Evolutionary conservation across 1,140 invertebrate genomes (phyloP).

Genomic region (Apis laboriosa): DNA sequence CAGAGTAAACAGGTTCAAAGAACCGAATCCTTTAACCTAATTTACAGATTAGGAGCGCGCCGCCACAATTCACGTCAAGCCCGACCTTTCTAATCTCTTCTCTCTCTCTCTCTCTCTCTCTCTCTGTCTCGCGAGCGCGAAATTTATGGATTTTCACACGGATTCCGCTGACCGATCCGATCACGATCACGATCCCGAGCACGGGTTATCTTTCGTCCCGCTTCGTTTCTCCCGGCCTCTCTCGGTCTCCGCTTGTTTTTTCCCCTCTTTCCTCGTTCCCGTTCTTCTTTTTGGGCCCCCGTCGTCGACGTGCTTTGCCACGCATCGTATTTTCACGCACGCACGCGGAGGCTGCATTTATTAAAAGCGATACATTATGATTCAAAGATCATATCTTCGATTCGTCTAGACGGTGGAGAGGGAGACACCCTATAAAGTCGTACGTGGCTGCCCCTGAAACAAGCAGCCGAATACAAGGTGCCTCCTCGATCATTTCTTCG

Average conservation of each 20-base stretch:
- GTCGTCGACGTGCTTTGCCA: conserved; percentile 51
- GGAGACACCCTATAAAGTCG: conserved; percentile 74
- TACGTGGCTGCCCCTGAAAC: conserved; percentile 60
- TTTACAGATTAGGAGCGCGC: conserved; percentile 19
- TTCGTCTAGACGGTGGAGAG: conserved; percentile 77
- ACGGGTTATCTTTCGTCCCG: background rate
- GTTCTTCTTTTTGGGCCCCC: conserved; percentile 38
- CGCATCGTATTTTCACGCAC: conserved; percentile 63
- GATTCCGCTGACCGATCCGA: conserved; percentile 1
- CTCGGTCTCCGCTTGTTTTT: conserved; percentile 3
- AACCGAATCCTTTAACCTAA: conserved; percentile 50
- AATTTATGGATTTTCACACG: conserved; percentile 35
- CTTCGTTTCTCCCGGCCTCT: conserved; percentile 4
- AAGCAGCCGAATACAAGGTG: conserved; percentile 62
- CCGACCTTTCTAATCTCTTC: background rate
- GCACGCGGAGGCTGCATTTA: conserved; percentile 71
- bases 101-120: no score
- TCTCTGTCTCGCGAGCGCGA: background rate
- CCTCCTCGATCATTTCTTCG: conserved; percentile 43
- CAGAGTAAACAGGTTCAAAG: conserved; percentile 27
- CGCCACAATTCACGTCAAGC: conserved; percentile 7
- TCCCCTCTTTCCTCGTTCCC: conserved; percentile 24
- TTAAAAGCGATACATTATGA: conserved; percentile 78
- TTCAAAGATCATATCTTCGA: conserved; percentile 79
- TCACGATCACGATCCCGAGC: conserved; percentile 7